Conservation (phyloP, 2,888 invertebrate genomes). For the Adelphocoris suturalis region DNA sequence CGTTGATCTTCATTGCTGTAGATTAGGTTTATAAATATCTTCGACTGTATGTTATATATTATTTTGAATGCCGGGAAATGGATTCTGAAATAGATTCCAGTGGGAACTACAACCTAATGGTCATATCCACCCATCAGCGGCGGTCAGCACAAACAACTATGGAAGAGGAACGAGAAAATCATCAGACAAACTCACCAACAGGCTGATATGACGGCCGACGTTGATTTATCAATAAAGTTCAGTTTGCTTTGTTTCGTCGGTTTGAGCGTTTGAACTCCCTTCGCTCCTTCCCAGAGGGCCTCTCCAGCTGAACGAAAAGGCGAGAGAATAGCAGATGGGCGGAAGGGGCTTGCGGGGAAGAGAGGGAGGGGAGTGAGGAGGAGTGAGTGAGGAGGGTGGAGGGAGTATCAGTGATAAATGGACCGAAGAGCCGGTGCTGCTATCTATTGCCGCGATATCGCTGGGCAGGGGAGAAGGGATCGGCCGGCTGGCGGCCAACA, state of each 20-base stretch:
- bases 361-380: no score
- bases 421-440: slow-evolving; percentile 7
- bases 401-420: slow-evolving; percentile 5
- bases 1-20: no score
- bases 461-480: no score
- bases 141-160: no score
- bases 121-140: no score
- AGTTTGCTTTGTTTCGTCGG: background rate
- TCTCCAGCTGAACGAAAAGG: background rate
- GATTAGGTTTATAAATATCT: no score
- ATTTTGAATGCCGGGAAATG: no score
- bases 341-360: background rate
- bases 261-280: background rate
- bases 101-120: no score
- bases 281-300: background rate
- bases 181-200: slow-evolving; percentile 5
- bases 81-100: no score
- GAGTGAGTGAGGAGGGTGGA: no score
- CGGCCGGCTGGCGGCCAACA: background rate
- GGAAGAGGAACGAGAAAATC: slow-evolving; percentile 6
- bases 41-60: no score
- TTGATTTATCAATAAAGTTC: slow-evolving; percentile 47
- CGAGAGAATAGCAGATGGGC: background rate
- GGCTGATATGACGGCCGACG: slow-evolving; percentile 19
- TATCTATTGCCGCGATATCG: background rate